Conservation (phyloP, 2,113 vertebrate species). For the Sapajus apella region DNA sequence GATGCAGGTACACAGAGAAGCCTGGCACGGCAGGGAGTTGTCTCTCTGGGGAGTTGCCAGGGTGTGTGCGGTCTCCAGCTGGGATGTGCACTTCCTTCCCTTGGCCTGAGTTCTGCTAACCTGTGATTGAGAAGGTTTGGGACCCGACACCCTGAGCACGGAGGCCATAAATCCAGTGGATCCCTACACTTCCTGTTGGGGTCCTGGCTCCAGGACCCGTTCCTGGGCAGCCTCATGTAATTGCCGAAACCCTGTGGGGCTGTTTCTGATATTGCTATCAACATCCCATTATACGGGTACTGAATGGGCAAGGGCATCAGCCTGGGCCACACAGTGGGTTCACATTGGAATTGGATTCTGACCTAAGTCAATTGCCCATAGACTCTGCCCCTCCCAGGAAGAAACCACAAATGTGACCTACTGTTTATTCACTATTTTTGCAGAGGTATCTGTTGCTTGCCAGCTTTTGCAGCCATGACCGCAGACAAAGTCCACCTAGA, state of each 20-base stretch:
- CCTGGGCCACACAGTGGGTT: fast-evolving
- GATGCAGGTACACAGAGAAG: not conserved
- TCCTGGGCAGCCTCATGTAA: fast-evolving
- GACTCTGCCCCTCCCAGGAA: not conserved
- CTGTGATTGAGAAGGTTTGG: not conserved
- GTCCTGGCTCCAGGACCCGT: not conserved
- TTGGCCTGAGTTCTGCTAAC: not conserved
- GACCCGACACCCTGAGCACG: not conserved
- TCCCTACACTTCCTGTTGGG: not conserved
- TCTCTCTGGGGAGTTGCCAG: not conserved
- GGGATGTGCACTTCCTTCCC: too few species aligned
- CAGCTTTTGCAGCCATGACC: not conserved
- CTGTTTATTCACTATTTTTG: not conserved
- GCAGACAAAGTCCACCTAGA: not conserved
- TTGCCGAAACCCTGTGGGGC: not conserved
- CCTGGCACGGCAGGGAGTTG: too few species aligned
- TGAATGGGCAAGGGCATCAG: fast-evolving
- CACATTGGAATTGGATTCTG: not conserved
- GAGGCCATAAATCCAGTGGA: not conserved
- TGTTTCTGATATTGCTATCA: not conserved
- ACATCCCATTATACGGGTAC: not conserved
- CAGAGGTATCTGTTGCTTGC: not conserved
- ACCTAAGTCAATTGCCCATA: not conserved
- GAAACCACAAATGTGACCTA: not conserved
- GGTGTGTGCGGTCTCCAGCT: not conserved